Evolutionary conservation across 2,888 invertebrate genomes (phyloP).

Genomic region (Pherbina coryleti): DNA sequence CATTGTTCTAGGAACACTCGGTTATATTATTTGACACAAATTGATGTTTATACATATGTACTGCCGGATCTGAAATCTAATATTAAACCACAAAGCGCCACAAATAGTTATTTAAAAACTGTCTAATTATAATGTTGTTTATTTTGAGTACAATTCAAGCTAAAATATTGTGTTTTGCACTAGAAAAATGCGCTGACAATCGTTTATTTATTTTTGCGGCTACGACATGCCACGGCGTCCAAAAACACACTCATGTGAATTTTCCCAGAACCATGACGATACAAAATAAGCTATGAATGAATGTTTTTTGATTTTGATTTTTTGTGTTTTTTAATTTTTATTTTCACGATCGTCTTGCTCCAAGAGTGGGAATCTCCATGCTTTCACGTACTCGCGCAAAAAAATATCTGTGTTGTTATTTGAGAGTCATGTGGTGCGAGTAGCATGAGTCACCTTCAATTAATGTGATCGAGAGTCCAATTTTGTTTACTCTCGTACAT

Average conservation of each 20-base stretch:
- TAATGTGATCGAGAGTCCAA: neutral
- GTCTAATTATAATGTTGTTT: constrained; percentile 14
- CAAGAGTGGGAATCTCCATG: constrained; percentile 47
- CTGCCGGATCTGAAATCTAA: neutral
- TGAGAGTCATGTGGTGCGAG: constrained; percentile 32
- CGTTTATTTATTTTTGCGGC: constrained; percentile 1
- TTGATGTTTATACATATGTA: neutral
- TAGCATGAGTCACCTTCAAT: constrained; percentile 24
- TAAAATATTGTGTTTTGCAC: constrained; percentile 8
- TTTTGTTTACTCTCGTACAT: constrained; percentile 7
- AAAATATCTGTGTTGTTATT: constrained; percentile 28
- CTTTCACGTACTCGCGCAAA: constrained; percentile 31
- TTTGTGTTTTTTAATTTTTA: constrained; percentile 41
- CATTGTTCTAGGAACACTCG: constrained; percentile 25
- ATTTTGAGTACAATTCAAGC: neutral
- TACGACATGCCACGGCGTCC: neutral
- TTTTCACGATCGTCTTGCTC: neutral
- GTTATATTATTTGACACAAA: neutral
- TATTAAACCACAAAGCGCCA: constrained; percentile 13
- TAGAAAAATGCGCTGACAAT: constrained; percentile 28
- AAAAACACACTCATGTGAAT: constrained; percentile 29
- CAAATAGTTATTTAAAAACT: neutral
- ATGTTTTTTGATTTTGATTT: constrained; percentile 46
- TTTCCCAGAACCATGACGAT: constrained; percentile 60
- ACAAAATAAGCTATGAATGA: constrained; percentile 57